phyloP scores from a whole-genome alignment of 2,113 vertebrate species.

The Actinemys pallida region DNA sequence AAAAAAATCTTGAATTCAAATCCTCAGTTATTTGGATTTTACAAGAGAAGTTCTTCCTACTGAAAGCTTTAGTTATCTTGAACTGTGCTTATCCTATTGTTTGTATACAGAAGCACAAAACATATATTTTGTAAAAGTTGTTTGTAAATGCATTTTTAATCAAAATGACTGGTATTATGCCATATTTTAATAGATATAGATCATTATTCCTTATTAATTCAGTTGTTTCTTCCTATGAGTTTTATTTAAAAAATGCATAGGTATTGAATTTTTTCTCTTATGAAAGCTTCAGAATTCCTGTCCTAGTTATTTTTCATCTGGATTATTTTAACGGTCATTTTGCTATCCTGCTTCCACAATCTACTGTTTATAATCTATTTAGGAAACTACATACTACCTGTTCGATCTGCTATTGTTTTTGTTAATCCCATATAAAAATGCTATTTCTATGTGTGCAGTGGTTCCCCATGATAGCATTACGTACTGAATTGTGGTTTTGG shows the following conservation, averaged over 20 bases:
- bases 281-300: not conserved
- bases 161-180: not conserved
- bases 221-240: not conserved
- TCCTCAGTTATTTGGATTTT: not conserved
- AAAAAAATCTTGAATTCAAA: slow-evolving; percentile 12
- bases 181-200: not conserved
- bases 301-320: not conserved
- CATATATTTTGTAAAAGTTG: not conserved
- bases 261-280: not conserved
- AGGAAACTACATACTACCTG: not conserved
- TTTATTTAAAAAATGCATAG: not conserved
- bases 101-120: not conserved
- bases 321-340: not conserved
- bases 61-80: slow-evolving; percentile 29
- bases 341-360: not conserved
- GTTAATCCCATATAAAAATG: not conserved
- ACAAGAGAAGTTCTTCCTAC: not conserved
- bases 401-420: not conserved
- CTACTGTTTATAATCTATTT: not conserved
- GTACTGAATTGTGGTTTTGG: not conserved
- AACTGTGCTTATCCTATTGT: not conserved
- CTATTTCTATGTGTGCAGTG: not conserved
- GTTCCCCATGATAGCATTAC: not conserved
- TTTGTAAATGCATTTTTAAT: not conserved
- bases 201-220: not conserved